phyloP scores from a whole-genome alignment of 1,140 invertebrate species.

The Pseudobourletiella spinata region DNA sequence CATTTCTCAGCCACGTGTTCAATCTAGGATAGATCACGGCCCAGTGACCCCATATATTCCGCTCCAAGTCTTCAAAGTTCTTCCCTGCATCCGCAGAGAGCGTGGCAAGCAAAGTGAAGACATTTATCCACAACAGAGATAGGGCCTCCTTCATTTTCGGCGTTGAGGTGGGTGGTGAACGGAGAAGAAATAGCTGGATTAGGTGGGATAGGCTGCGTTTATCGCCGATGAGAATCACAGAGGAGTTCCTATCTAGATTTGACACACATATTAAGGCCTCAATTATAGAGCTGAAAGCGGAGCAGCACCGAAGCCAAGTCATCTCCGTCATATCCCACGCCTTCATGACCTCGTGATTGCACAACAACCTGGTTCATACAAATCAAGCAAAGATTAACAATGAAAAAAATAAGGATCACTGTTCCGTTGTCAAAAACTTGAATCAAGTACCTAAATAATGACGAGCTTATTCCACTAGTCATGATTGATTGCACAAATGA shows the following conservation, averaged over 20 bases:
- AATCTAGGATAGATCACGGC: conserved; percentile 16
- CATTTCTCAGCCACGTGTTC: conserved; percentile 16
- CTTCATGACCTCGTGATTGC: not conserved
- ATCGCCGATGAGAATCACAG: conserved; percentile 26
- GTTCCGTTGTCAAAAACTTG: not conserved
- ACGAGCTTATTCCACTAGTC: conserved; percentile 7
- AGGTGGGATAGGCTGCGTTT: conserved; percentile 16
- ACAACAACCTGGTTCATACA: not conserved
- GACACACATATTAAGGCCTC: conserved; percentile 18
- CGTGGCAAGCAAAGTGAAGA: conserved; percentile 20
- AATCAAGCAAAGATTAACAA: not conserved
- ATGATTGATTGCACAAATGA: not conserved
- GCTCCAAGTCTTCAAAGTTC: conserved; percentile 32
- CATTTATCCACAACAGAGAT: conserved; percentile 19
- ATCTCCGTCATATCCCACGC: not conserved
- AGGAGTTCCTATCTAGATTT: conserved; percentile 10
- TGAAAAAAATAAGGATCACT: too few relatives aligned
- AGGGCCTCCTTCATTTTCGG: conserved; percentile 5
- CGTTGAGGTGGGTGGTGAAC: not conserved
- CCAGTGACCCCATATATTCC: conserved; percentile 22
- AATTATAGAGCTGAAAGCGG: conserved; percentile 9
- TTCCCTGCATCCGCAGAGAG: conserved; percentile 16
- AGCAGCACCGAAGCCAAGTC: conserved; percentile 14
- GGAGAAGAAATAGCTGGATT: conserved; percentile 12
- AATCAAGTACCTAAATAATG: conserved; percentile 20